Conservation (phyloP, 2,797 vertebrate genomes). For the Pelochelys cantorii region DNA sequence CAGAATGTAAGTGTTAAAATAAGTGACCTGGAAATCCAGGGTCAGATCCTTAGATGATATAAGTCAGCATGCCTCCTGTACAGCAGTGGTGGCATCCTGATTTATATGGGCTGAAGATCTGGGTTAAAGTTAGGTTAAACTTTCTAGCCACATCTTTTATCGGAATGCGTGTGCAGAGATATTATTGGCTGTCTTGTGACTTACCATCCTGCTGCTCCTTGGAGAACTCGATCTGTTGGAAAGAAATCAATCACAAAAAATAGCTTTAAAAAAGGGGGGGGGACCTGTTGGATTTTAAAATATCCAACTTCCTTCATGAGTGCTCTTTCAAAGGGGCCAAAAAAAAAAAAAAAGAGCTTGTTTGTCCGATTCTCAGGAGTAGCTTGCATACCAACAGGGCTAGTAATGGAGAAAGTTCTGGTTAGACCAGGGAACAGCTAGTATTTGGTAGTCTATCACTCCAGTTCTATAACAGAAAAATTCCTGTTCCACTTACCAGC, state of each 20-base stretch:
- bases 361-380: conserved; percentile 68
- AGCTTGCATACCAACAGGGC: conserved; percentile 63
- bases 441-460: conserved; percentile 11
- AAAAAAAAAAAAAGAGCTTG: conserved; percentile 27
- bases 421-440: conserved; percentile 55
- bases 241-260: conserved; percentile 85
- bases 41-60: neutral
- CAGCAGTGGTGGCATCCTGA: neutral
- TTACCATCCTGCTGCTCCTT: conserved; percentile 85
- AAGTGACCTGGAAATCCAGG: neutral
- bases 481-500: conserved; percentile 90
- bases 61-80: neutral
- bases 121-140: neutral
- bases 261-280: conserved; percentile 74
- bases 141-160: conserved; percentile 45
- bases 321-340: conserved; percentile 73
- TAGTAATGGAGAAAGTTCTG: conserved; percentile 53
- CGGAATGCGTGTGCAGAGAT: neutral
- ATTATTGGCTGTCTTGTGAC: conserved; percentile 67
- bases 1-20: neutral
- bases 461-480: conserved; percentile 35
- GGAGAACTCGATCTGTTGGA: conserved; percentile 87
- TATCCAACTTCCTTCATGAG: conserved; percentile 76
- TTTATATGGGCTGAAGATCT: neutral
- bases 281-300: conserved; percentile 66